Percentiles rank a stretch among this genome's conserved stretches.
These are phyloP conservation scores for Drosophila trichaetosa DNA, from an alignment of 2,888 invertebrate genomes.

Conservation along the genomic window DNA sequence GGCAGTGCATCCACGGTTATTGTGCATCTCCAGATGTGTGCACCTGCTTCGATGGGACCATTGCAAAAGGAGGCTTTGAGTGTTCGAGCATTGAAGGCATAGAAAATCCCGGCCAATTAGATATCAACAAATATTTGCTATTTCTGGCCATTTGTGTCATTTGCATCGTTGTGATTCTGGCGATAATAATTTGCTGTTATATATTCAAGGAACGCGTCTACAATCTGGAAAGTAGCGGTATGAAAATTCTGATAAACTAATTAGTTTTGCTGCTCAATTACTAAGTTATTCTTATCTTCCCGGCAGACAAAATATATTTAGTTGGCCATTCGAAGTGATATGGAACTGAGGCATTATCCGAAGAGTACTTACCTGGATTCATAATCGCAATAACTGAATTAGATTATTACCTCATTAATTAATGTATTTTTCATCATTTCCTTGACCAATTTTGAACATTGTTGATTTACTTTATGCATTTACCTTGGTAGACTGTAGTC, in stretches of 20 bases:
- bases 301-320: slow-evolving; percentile 49
- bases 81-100: slow-evolving; percentile 14
- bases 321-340: slow-evolving; percentile 55
- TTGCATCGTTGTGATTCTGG: slow-evolving; percentile 25
- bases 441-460: not conserved
- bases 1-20: slow-evolving; percentile 46
- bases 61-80: slow-evolving; percentile 21
- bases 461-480: not conserved
- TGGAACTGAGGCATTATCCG: slow-evolving; percentile 23
- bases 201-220: slow-evolving; percentile 43
- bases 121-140: not conserved
- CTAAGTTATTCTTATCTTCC: not conserved
- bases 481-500: not conserved
- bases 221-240: slow-evolving; percentile 46
- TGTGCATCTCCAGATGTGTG: slow-evolving; percentile 52
- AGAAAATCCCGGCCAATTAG: too few species aligned
- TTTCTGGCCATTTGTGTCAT: slow-evolving; percentile 9
- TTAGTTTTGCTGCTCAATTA: not conserved
- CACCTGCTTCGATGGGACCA: slow-evolving; percentile 39
- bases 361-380: not conserved
- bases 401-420: not conserved
- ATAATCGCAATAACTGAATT: not conserved
- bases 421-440: not conserved
- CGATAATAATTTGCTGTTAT: slow-evolving; percentile 33
- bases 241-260: not conserved